Evolutionary conservation across 2,888 invertebrate species (phyloP).

Genomic region (Torymus aiolomorphi): DNA sequence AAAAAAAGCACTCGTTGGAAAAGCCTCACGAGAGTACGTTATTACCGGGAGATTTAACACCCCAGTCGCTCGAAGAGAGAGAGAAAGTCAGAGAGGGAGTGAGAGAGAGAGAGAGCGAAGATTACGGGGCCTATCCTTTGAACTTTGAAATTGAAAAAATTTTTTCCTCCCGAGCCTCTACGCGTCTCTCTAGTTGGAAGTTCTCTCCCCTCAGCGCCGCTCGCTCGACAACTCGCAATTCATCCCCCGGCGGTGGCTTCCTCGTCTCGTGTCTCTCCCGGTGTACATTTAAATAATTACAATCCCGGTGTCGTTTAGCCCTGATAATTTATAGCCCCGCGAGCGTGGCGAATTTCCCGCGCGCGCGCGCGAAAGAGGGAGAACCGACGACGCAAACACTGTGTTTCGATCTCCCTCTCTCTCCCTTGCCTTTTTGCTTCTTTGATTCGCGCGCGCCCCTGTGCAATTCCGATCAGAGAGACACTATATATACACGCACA

Average conservation of each 20-base stretch:
- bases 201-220: constrained; percentile 3
- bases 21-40: constrained; percentile 26
- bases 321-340: constrained; percentile 72
- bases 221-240: constrained; percentile 26
- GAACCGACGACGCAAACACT: too few species aligned
- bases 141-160: constrained; percentile 54
- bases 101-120: constrained; percentile 15
- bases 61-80: constrained; percentile 6
- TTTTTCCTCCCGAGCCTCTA: not conserved
- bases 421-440: constrained; percentile 33
- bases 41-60: constrained; percentile 55
- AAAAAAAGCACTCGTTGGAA: too few species aligned
- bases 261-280: constrained; percentile 14
- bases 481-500: not conserved
- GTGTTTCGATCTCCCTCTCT: not conserved
- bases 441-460: constrained; percentile 49
- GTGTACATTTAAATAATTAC: constrained; percentile 74
- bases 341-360: constrained; percentile 69
- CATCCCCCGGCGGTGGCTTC: constrained; percentile 21
- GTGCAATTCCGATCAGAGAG: constrained; percentile 50
- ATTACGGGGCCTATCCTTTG: constrained; percentile 47
- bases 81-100: too few species aligned
- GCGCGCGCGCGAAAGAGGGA: too few species aligned
- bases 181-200: constrained; percentile 6
- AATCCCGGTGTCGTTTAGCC: constrained; percentile 71